These are phyloP conservation scores for Centruroides vittatus DNA, from an alignment of 1,140 invertebrate genomes.

Conservation along the genomic window DNA sequence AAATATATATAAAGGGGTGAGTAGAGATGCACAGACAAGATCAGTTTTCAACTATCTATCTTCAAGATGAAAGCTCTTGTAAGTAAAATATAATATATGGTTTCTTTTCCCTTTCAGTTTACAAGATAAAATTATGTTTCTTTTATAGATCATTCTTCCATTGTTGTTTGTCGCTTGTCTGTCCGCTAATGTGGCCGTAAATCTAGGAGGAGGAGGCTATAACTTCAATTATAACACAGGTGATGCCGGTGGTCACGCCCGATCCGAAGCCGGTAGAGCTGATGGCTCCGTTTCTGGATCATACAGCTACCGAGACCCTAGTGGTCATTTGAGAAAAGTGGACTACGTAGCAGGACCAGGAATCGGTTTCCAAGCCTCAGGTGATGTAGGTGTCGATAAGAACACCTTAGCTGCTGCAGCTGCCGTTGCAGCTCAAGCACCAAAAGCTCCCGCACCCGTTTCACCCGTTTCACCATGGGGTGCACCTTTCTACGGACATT, in stretches of 20 bases:
- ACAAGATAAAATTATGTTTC: no score
- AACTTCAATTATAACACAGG: conserved; percentile 78
- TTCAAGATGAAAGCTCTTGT: no score
- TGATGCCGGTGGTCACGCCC: conserved; percentile 38
- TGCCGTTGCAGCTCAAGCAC: conserved; percentile 8
- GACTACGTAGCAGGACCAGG: conserved; percentile 47
- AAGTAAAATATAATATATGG: no score
- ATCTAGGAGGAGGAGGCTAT: conserved; percentile 47
- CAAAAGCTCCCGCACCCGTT: conserved; percentile 2
- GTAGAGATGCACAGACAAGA: no score
- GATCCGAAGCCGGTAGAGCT: conserved; percentile 37
- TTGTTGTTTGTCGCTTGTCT: background rate
- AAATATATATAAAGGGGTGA: no score
- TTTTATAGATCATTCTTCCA: no score
- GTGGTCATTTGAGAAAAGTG: conserved; percentile 16
- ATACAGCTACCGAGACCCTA: background rate
- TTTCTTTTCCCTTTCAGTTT: no score
- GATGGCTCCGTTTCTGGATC: background rate
- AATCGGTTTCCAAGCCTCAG: conserved; percentile 37
- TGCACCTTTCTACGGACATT: no score
- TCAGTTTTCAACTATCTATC: no score
- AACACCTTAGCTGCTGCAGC: conserved; percentile 4
- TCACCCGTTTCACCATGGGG: no score
- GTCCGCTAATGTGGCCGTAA: background rate
- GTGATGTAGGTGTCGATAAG: conserved; percentile 20